Conservation (phyloP, 2,797 vertebrate species). For the Arrhamphus sclerolepis region DNA sequence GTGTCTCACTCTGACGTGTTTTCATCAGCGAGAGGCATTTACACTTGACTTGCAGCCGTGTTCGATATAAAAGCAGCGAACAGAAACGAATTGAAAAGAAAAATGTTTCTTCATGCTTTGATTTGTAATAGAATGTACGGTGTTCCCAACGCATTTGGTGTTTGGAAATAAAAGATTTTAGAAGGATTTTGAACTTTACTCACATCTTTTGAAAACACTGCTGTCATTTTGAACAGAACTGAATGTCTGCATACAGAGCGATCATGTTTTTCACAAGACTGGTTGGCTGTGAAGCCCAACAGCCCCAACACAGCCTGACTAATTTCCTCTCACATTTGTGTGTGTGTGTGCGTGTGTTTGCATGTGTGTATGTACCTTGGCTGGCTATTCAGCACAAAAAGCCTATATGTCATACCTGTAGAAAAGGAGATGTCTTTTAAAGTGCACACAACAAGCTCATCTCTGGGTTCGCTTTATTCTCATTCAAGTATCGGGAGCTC, state of each 20-base stretch:
- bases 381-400: slow-evolving; percentile 15
- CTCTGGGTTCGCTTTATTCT: neutral
- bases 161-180: no score
- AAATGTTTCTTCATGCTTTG: no score
- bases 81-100: no score
- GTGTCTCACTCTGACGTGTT: no score
- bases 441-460: neutral
- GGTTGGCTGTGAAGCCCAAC: neutral
- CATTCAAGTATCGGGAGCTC: neutral
- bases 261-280: slow-evolving; percentile 7
- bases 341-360: neutral
- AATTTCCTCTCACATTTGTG: neutral
- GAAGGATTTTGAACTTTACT: no score
- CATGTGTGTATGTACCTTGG: neutral
- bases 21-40: neutral
- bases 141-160: no score
- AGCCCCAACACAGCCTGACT: neutral
- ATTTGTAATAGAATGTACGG: no score
- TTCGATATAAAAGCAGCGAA: no score
- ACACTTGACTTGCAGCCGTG: neutral
- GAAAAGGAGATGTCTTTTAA: slow-evolving; percentile 14
- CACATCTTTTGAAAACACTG: no score
- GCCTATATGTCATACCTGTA: neutral
- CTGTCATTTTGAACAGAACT: no score
- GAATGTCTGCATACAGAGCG: neutral